phyloP scores from a whole-genome alignment of 2,888 invertebrate species.

The Hipparchia sbordonii region DNA sequence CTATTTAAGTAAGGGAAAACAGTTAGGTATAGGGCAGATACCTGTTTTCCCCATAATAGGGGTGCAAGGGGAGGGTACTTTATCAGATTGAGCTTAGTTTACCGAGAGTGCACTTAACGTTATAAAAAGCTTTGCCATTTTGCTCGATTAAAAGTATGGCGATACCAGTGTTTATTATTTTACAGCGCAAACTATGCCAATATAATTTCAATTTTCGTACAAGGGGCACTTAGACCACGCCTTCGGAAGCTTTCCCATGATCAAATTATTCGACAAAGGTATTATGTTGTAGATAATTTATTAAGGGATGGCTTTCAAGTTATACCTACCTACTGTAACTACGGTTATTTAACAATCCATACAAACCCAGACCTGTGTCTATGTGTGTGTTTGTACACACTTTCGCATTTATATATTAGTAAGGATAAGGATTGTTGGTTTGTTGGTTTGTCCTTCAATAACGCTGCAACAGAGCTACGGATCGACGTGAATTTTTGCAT shows the following conservation, averaged over 20 bases:
- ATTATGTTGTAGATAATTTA: neutral
- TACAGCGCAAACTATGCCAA: neutral
- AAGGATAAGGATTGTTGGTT: too few relatives aligned
- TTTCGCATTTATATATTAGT: too few relatives aligned
- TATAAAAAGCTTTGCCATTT: neutral
- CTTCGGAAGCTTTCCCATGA: neutral
- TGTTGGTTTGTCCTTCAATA: too few relatives aligned
- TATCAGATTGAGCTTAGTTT: neutral
- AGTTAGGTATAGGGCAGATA: neutral
- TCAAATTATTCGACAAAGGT: neutral
- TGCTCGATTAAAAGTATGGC: neutral
- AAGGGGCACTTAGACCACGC: slow-evolving; percentile 7
- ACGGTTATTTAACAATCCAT: too few relatives aligned
- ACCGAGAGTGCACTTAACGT: neutral
- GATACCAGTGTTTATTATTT: neutral
- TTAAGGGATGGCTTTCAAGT: neutral
- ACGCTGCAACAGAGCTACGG: too few relatives aligned
- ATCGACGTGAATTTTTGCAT: too few relatives aligned
- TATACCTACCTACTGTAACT: neutral
- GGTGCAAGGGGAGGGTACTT: neutral
- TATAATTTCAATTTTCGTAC: neutral
- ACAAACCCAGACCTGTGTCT: too few relatives aligned
- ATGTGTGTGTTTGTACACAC: too few relatives aligned
- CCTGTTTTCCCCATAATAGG: neutral
- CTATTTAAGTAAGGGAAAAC: neutral